Conservation (phyloP, 1,140 invertebrate genomes). For the Brevipalpus yothersi region DNA sequence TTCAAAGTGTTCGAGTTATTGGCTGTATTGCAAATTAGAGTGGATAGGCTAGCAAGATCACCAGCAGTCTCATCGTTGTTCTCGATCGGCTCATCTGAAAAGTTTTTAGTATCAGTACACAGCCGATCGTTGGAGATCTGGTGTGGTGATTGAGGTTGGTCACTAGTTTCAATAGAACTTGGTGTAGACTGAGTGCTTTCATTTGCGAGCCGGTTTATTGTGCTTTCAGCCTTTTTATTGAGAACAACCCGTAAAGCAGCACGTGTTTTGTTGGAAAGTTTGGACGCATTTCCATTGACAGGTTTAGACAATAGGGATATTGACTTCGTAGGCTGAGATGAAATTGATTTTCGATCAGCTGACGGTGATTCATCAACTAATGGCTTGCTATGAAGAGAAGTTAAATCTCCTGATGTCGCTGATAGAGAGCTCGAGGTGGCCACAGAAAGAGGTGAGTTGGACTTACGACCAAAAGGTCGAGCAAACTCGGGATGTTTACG, state of each 20-base stretch:
- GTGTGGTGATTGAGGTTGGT: background rate
- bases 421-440: background rate
- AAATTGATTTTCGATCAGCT: too few species aligned
- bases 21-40: conserved; percentile 44
- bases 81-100: background rate
- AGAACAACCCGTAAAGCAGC: conserved; percentile 11
- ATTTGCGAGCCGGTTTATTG: background rate
- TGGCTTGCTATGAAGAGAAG: background rate
- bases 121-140: background rate
- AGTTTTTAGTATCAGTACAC: background rate
- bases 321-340: background rate
- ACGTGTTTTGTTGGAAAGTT: conserved; percentile 11
- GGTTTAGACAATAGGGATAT: conserved; percentile 2
- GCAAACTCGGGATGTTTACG: conserved; percentile 55
- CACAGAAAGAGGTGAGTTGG: background rate
- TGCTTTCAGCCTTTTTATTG: conserved; percentile 6
- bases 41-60: conserved; percentile 47
- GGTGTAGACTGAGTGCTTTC: background rate
- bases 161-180: background rate
- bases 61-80: conserved; percentile 12
- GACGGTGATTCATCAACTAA: too few species aligned
- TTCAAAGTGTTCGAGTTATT: conserved; percentile 22
- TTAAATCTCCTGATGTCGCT: background rate
- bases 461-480: conserved; percentile 5
- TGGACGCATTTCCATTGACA: background rate